Evolutionary conservation across 2,113 vertebrate species (phyloP).

Genomic region (Condylura cristata): DNA sequence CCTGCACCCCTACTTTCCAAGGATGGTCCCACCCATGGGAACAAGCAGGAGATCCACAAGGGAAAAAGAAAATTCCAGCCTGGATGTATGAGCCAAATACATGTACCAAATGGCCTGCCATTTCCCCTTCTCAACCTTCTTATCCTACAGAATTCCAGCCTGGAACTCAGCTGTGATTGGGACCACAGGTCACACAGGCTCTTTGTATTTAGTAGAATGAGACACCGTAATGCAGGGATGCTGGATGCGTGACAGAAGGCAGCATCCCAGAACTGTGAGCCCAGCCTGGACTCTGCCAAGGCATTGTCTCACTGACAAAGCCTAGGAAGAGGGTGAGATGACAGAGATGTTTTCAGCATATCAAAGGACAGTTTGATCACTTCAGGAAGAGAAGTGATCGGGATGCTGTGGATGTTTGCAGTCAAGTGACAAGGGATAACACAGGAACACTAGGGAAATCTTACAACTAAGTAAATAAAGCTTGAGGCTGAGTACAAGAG

Average conservation of each 20-base stretch:
- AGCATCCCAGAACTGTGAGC: not conserved
- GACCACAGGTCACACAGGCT: fast-evolving
- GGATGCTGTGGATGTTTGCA: not conserved
- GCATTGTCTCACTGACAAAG: not conserved
- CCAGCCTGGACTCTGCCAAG: not conserved
- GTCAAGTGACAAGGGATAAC: not conserved
- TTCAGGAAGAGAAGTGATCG: not conserved
- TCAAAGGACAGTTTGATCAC: not conserved
- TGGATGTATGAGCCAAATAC: not conserved
- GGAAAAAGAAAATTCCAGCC: not conserved
- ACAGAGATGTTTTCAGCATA: not conserved
- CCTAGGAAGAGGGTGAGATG: not conserved
- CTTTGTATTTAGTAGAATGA: fast-evolving
- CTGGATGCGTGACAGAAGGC: not conserved
- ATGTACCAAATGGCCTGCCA: not conserved
- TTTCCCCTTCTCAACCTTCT: not conserved
- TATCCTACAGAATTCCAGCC: not conserved
- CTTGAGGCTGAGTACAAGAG: not conserved
- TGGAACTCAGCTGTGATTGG: not conserved
- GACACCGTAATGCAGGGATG: not conserved
- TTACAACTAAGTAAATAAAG: not conserved
- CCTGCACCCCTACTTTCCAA: not conserved
- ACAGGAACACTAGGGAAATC: not conserved
- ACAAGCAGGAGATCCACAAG: not conserved
- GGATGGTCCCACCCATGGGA: not conserved